Base-by-base conservation (phyloP, 2,888 invertebrate genomes). In the Sinhomidia bicolor region DNA sequence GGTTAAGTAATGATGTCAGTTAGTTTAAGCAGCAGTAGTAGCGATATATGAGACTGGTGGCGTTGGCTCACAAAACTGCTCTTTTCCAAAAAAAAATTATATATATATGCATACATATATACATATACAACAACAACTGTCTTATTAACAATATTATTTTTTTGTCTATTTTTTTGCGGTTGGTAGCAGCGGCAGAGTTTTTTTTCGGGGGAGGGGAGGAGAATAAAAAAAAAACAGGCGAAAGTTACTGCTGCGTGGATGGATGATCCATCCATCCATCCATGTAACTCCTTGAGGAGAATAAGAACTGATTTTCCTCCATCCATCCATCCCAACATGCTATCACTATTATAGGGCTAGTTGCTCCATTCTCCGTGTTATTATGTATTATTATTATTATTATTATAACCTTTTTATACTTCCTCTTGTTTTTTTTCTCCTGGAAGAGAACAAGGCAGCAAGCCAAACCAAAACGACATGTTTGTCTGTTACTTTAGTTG, bases 251-350 rank as follows among this genome's bases (percentile, higher is more conserved):
- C 12, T n/a, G n/a, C n/a, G 29, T 29, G 36, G 65, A 65, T 65
- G 32, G 36, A 36, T n/a, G n/a, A n/a, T n/a, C n/a, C n/a, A n/a
- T n/a, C 65, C 65, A 65, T 65, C 65, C 65, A 65, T 65, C 65
- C 65, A 65, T 32, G 36, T 36, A 65, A 17, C 65, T 65, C n/a
- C 36, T 36, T 32, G 36, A 65, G 36, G 5, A 65, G 32, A 65
- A 65, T 65, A 65, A 65, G n/a, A 65, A 65, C 65, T 65, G 65
- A 65, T 65, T 65, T 65, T 36, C 65, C n/a, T 17, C 65, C n/a
- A 10, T 62, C 54, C 54, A 36, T 54, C 20, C 54, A 36, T 36
- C 5, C 4, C 54, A 54, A 54, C 4, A 54, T 36, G 36, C 4
- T 36, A 36, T 36, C 36, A 36, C 36, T 36, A n/a, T n/a, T n/a